Conservation (phyloP, 1,140 invertebrate species). For the Rhyzopertha dominica region DNA sequence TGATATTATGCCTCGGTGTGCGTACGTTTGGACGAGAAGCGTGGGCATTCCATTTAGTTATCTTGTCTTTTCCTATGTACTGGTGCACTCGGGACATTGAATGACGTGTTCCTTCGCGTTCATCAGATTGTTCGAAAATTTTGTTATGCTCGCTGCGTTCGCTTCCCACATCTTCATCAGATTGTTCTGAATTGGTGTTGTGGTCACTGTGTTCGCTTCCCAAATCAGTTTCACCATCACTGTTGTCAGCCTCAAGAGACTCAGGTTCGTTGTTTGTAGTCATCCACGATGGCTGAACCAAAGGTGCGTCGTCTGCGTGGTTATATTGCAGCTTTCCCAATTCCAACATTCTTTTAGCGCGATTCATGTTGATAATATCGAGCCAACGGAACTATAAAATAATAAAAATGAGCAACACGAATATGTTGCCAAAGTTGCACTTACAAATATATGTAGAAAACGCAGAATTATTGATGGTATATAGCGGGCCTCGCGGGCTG, state of each 20-base stretch:
- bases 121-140: no score
- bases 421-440: no score
- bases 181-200: constrained; percentile 1
- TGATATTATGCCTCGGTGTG: constrained; percentile 1
- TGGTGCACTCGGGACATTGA: neutral
- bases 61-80: constrained; percentile 3
- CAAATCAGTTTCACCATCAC: no score
- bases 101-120: no score
- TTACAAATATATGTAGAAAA: no score
- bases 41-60: neutral
- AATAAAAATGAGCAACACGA: no score
- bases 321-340: neutral
- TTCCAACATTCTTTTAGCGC: neutral
- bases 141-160: no score
- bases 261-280: neutral
- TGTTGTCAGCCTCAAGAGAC: neutral
- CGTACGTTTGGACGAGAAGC: constrained; percentile 2
- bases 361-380: no score
- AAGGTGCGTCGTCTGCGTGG: neutral
- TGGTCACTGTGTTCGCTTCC: constrained; percentile 2
- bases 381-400: no score
- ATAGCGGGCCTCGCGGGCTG: no score
- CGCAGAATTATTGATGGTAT: no score
- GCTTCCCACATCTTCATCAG: neutral
- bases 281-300: neutral